These are phyloP conservation scores for Zapornia atra DNA, from an alignment of 2,113 vertebrate species.

Conservation along the genomic window DNA sequence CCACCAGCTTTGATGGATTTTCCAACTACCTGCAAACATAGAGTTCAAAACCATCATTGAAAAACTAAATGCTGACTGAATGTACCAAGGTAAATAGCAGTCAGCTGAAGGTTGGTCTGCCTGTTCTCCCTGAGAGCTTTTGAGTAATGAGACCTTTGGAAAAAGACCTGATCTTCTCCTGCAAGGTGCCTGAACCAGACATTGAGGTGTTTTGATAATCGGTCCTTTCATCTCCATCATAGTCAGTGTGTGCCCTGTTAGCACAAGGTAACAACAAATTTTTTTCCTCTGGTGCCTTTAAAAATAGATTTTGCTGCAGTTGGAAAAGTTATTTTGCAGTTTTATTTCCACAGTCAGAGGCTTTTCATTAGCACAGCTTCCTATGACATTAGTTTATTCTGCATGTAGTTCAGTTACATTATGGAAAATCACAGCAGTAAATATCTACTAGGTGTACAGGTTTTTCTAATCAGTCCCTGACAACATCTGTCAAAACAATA, in stretches of 20 bases:
- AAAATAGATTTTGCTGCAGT: not conserved
- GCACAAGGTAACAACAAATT: not conserved
- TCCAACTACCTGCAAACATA: not conserved
- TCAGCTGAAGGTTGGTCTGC: not conserved
- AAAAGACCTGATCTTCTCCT: not conserved
- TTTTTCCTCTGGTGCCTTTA: not conserved
- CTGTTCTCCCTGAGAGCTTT: not conserved
- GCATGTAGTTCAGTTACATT: not conserved
- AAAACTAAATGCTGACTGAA: not conserved
- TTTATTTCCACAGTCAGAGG: constrained; percentile 6
- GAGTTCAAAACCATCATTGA: not conserved
- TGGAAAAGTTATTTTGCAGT: not conserved
- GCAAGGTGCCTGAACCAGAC: not conserved
- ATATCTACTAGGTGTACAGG: constrained; percentile 18
- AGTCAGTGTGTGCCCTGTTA: not conserved
- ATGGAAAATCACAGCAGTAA: not conserved
- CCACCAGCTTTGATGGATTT: not conserved
- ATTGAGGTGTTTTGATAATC: not conserved
- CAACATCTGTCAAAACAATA: constrained; percentile 56
- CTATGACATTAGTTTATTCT: constrained; percentile 26
- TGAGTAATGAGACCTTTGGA: not conserved
- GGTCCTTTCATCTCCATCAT: not conserved
- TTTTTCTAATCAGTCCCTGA: constrained; percentile 35
- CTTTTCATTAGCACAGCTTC: not conserved
- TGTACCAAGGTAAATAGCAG: not conserved